Conservation (phyloP, 2,888 invertebrate genomes). For the Prosapia bicincta region DNA sequence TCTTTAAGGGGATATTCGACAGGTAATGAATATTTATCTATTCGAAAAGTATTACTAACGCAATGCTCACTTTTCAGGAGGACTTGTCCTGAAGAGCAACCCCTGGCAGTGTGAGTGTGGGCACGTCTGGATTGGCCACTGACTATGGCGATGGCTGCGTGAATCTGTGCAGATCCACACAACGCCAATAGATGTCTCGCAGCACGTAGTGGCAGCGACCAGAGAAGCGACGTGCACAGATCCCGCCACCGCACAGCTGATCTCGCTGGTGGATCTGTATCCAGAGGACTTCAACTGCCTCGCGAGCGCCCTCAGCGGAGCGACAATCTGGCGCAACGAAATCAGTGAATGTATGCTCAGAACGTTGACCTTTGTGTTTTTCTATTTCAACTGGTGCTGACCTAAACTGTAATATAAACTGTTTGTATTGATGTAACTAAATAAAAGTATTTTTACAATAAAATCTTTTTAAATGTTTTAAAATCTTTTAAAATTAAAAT, state of each 20-base stretch:
- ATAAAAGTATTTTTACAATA: background rate
- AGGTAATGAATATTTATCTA: too few species aligned
- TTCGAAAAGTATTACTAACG: too few species aligned
- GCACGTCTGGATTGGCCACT: conserved; percentile 84
- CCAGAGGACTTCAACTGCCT: conserved; percentile 80
- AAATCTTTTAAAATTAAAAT: too few species aligned
- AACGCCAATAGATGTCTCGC: conserved; percentile 49
- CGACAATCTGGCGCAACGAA: conserved; percentile 12
- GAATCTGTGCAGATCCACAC: conserved; percentile 78
- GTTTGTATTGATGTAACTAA: too few species aligned
- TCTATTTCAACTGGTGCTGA: background rate
- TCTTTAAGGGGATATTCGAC: too few species aligned
- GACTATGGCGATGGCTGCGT: conserved; percentile 83
- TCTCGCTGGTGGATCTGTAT: conserved; percentile 69
- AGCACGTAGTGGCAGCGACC: conserved; percentile 52
- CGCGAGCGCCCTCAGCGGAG: conserved; percentile 76
- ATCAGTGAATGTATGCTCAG: background rate
- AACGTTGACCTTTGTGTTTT: background rate
- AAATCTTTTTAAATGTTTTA: background rate
- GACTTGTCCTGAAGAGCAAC: conserved; percentile 77
- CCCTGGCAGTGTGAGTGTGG: conserved; percentile 77
- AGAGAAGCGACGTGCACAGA: conserved; percentile 69
- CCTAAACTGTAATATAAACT: background rate
- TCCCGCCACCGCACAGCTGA: conserved; percentile 55
- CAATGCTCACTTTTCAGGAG: conserved; percentile 56